phyloP scores from a whole-genome alignment of 2,113 vertebrate species.

The Sminthopsis crassicaudata region DNA sequence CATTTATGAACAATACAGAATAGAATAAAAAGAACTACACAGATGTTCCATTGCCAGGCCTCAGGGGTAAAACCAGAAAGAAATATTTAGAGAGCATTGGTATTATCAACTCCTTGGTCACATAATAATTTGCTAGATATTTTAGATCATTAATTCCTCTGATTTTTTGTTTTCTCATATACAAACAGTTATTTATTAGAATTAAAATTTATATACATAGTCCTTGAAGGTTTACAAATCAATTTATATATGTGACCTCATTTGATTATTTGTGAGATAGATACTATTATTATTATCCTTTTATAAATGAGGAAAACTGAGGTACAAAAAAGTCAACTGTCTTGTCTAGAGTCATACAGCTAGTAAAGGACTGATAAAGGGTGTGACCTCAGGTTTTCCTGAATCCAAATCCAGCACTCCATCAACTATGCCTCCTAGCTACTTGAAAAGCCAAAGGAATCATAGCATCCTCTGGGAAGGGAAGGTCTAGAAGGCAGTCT shows the following conservation, averaged over 20 bases:
- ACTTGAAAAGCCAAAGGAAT: not conserved
- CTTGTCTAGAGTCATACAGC: not conserved
- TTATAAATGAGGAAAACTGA: not conserved
- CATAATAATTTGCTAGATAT: not conserved
- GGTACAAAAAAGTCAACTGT: not conserved
- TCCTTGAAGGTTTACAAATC: too few relatives aligned
- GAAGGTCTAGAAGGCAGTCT: not conserved
- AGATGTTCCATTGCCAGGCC: not conserved
- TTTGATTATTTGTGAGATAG: not conserved
- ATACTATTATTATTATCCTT: not conserved
- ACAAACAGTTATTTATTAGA: not conserved
- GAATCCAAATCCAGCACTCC: not conserved
- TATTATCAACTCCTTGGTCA: conserved; percentile 21
- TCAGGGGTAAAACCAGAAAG: not conserved
- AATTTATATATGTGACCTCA: not conserved
- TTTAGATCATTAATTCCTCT: not conserved
- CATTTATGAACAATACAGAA: not conserved
- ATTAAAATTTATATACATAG: not conserved
- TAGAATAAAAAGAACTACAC: not conserved
- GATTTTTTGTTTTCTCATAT: not conserved
- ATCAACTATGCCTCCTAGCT: not conserved
- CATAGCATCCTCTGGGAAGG: not conserved
- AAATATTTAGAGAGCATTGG: not conserved
- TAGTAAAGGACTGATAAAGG: not conserved
- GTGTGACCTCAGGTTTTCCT: not conserved